These are phyloP conservation scores for Notechis scutatus DNA, from an alignment of 2,113 vertebrate genomes.

Conservation along the genomic window DNA sequence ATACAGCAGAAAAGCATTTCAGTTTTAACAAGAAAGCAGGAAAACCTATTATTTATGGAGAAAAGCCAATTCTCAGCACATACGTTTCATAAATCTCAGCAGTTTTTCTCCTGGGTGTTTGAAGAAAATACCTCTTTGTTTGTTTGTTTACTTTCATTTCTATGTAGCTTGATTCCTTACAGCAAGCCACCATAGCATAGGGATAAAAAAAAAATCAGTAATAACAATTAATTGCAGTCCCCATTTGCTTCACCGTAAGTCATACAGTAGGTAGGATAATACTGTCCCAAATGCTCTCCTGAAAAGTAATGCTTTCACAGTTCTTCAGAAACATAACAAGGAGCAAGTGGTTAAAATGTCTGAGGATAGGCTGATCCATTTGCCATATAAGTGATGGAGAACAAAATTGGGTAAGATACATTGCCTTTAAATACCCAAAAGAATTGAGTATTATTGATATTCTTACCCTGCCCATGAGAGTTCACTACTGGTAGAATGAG, in stretches of 20 bases:
- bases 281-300: not conserved
- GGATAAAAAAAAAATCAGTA: no score
- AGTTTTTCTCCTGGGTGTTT: no score
- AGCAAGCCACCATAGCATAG: no score
- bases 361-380: not conserved
- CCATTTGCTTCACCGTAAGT: not conserved
- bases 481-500: slow-evolving; percentile 65
- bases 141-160: no score
- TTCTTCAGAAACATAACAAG: not conserved
- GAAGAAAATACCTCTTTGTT: no score
- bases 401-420: not conserved
- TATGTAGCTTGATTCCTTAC: no score
- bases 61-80: not conserved
- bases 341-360: not conserved
- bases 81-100: not conserved
- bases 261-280: not conserved
- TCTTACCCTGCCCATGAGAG: slow-evolving; percentile 10
- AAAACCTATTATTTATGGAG: not conserved
- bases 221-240: no score
- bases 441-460: not conserved
- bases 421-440: not conserved
- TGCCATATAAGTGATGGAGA: not conserved
- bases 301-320: not conserved
- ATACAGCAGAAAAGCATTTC: not conserved
- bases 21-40: not conserved